Conservation (phyloP, 2,888 invertebrate species). For the Euzophera pinguis region DNA sequence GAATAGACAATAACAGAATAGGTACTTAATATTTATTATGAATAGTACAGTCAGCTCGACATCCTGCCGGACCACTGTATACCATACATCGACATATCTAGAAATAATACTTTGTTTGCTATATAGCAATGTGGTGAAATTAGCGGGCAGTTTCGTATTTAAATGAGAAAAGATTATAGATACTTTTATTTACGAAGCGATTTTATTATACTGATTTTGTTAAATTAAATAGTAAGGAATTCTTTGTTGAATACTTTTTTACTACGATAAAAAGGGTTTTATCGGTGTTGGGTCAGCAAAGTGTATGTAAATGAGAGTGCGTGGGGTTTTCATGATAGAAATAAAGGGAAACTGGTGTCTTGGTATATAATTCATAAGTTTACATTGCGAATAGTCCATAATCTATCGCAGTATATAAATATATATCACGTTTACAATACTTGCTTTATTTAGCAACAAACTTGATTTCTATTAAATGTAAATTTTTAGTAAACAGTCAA, state of each 20-base stretch:
- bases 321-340: conserved; percentile 50
- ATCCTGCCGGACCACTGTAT: too few relatives aligned
- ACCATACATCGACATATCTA: too few relatives aligned
- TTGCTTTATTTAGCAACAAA: background rate
- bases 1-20: too few relatives aligned
- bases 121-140: too few relatives aligned
- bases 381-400: conserved; percentile 16
- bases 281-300: conserved; percentile 72
- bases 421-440: background rate
- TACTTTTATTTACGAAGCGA: background rate
- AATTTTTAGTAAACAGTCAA: too few relatives aligned
- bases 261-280: conserved; percentile 68
- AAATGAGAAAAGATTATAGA: too few relatives aligned
- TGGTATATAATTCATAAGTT: conserved; percentile 46
- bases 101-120: too few relatives aligned
- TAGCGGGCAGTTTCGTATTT: too few relatives aligned
- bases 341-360: conserved; percentile 58
- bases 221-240: conserved; percentile 44
- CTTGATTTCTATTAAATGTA: background rate
- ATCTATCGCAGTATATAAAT: background rate
- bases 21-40: too few relatives aligned
- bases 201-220: conserved; percentile 35
- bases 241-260: conserved; percentile 60
- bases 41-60: too few relatives aligned
- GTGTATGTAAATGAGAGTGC: conserved; percentile 70